Evolutionary conservation across 2,797 vertebrate species (phyloP).

Genomic region (Chrosomus eos): DNA sequence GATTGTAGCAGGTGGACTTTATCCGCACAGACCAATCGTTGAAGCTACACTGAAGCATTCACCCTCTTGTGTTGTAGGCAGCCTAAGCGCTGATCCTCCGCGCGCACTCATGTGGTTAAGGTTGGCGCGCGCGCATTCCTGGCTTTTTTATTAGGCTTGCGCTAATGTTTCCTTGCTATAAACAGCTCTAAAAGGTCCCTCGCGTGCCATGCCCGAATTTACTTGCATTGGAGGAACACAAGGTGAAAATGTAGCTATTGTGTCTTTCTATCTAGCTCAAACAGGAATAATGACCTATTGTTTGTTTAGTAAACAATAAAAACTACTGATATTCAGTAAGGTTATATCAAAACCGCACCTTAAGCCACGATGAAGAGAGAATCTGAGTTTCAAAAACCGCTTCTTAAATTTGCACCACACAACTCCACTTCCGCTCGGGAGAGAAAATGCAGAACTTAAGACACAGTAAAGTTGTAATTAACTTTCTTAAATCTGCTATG

Average conservation of each 20-base stretch:
- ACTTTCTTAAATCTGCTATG: not conserved
- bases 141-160: not conserved
- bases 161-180: not conserved
- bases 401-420: not conserved
- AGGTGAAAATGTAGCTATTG: too few relatives aligned
- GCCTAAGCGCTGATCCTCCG: not conserved
- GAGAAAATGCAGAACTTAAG: not conserved
- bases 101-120: conserved; percentile 18
- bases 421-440: not conserved
- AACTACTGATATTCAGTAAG: not conserved
- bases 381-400: not conserved
- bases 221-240: not conserved
- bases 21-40: not conserved
- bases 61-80: not conserved
- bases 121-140: conserved; percentile 23
- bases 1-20: not conserved
- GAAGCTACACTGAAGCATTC: not conserved
- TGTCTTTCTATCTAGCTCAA: not conserved
- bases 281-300: not conserved
- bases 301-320: not conserved
- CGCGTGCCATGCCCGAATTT: not conserved
- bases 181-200: not conserved
- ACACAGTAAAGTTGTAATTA: not conserved
- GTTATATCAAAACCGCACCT: not conserved
- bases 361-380: not conserved